Base-by-base conservation (phyloP, 2,113 vertebrate genomes). In the Pterocles burchelli region DNA sequence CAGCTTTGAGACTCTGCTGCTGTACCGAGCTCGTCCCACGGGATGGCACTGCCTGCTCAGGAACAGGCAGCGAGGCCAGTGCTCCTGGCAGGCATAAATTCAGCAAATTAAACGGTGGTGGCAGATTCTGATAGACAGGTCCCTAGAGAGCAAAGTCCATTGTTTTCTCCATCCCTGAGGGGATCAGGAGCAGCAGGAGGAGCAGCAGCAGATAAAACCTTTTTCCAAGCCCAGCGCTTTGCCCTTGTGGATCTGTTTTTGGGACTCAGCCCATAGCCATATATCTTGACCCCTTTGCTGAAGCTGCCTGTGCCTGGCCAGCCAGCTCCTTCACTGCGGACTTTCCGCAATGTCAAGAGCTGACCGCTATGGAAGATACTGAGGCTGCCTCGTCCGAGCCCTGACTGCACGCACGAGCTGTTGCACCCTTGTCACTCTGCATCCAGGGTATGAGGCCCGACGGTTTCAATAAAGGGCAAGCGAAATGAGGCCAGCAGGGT, bases 1-100 rank as follows among this genome's bases (percentile, higher is more conserved):
- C 16, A 2, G 65, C n/a, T 66, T 9, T 8, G 61, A 59, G 78
- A 10, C 46, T 63, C 12, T 0, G 63, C 78, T 97, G 96, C 90
- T 95, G 86, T 93, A 85, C 85, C 3, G 21, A 29, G 71, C 59
- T 93, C 13, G 9, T 91, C 83, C 97, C 98, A 95, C 97, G 75
- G 61, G 97, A 96, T 96, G 98, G 98, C 93, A 91, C 92, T 97
- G 96, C 87, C 95, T 92, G 94, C 96, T 89, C 95, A 96, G 75
- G 61, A 95, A 96, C 79, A 14, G 58, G 84, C 67, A 66, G 91
- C 45, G 66, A 5, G 48, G 46, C 66, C 10, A 9, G 61, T 1
- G 38, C 76, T 93, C 57, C 86, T 86, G 89, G 85, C 93, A 91
- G 76, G 89, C 79, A 83, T 52, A 87, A 89, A 95, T 91, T 70